A percentile compares a stretch with the other conserved stretches of the same genome.
phyloP scores from a whole-genome alignment of 2,797 vertebrate species.

The Notamacropus eugenii region DNA sequence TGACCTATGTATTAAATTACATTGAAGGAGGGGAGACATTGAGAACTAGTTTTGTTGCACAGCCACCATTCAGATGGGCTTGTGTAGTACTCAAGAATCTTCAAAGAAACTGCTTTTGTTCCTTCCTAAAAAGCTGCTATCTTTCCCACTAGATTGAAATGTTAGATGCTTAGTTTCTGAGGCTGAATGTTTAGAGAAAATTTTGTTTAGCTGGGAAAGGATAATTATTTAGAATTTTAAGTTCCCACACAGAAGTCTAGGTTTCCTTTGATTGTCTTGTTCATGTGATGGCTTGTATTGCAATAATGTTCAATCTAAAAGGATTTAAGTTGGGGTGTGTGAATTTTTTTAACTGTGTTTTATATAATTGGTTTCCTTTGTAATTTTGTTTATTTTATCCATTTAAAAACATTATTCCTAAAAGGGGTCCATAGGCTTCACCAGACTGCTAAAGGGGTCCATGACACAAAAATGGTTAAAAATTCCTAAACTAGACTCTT shows the following conservation, averaged over 20 bases:
- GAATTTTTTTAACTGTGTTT: background rate
- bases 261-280: constrained; percentile 69
- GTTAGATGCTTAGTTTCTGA: background rate
- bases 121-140: background rate
- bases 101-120: background rate
- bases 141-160: background rate
- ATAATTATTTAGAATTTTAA: constrained; percentile 49
- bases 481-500: background rate
- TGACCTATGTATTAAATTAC: background rate
- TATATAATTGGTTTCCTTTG: background rate
- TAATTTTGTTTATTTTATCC: background rate
- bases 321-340: background rate
- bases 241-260: constrained; percentile 20
- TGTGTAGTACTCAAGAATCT: background rate
- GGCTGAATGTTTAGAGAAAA: background rate
- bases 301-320: constrained; percentile 32
- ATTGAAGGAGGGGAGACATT: background rate
- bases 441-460: background rate
- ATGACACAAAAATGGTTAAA: background rate
- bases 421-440: background rate
- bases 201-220: constrained; percentile 70
- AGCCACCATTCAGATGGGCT: background rate
- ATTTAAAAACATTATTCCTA: background rate
- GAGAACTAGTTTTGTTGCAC: background rate
- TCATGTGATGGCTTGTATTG: constrained; percentile 52